Evolutionary conservation across 2,113 vertebrate species (phyloP).

Genomic region (Erythrocercus mccallii): DNA sequence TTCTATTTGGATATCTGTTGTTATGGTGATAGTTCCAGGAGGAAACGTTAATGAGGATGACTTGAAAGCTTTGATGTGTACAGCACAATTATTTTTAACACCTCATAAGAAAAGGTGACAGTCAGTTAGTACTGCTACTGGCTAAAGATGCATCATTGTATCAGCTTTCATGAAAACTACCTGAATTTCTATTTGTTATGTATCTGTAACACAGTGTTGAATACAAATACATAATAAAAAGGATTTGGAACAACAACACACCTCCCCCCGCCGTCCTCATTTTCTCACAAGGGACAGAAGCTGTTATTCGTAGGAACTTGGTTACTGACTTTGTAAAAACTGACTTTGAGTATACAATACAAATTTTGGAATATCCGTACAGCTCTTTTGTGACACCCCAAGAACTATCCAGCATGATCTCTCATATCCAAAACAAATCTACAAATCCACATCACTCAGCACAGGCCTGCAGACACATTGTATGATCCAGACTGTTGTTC

Average conservation of each 20-base stretch:
- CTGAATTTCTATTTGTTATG: not conserved
- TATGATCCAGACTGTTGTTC: not conserved
- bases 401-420: not conserved
- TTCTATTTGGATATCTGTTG: not conserved
- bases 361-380: not conserved
- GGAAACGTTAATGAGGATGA: not conserved
- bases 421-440: not conserved
- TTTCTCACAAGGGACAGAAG: not conserved
- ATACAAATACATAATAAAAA: not conserved
- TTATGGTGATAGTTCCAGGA: conserved; percentile 30
- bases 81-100: conserved; percentile 24
- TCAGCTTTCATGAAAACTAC: not conserved
- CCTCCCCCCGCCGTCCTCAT: accelerated
- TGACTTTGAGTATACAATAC: not conserved
- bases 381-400: not conserved
- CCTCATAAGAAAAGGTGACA: not conserved
- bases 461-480: not conserved
- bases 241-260: not conserved
- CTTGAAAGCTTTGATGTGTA: conserved; percentile 35
- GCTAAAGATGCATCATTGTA: not conserved
- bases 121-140: not conserved
- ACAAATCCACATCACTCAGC: accelerated
- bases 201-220: not conserved
- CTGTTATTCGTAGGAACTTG: not conserved
- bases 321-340: not conserved